Evolutionary conservation across 1,140 invertebrate species (phyloP).

Genomic region (Drosophila athabasca): DNA sequence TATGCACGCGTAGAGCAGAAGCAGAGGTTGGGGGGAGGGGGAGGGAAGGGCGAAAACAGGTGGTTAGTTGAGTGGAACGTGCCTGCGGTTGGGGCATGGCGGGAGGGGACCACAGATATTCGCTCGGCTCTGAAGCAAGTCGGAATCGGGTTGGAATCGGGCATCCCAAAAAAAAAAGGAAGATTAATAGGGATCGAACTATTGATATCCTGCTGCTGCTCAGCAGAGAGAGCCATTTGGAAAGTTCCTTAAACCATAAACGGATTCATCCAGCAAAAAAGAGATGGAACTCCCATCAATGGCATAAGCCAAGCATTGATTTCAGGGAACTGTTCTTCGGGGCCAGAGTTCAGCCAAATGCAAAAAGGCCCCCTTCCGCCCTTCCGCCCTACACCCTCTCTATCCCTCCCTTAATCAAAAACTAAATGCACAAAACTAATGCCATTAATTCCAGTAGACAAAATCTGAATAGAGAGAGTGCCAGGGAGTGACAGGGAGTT

Average conservation of each 20-base stretch:
- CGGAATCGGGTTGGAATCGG: conserved; percentile 11
- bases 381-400: background rate
- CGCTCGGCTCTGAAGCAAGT: conserved; percentile 37
- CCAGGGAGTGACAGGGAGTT: conserved; percentile 18
- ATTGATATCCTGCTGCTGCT: too few relatives aligned
- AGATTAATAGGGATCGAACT: conserved; percentile 1
- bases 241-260: conserved; percentile 18
- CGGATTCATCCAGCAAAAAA: conserved; percentile 34
- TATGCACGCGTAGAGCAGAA: conserved; percentile 60
- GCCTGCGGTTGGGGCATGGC: conserved; percentile 46
- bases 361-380: conserved; percentile 24
- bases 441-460: conserved; percentile 81
- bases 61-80: conserved; percentile 48
- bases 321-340: conserved; percentile 35
- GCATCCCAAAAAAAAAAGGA: background rate
- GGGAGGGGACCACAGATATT: conserved; percentile 49
- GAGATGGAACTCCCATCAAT: conserved; percentile 32
- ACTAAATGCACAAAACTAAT: conserved; percentile 82
- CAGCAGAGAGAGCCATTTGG: conserved; percentile 7
- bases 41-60: background rate
- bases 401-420: conserved; percentile 62
- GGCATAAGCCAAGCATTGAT: conserved; percentile 33
- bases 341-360: conserved; percentile 21
- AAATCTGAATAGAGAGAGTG: conserved; percentile 61
- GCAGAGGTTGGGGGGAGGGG: background rate